phyloP scores from a whole-genome alignment of 2,113 vertebrate species.

The Hydropotes inermis region DNA sequence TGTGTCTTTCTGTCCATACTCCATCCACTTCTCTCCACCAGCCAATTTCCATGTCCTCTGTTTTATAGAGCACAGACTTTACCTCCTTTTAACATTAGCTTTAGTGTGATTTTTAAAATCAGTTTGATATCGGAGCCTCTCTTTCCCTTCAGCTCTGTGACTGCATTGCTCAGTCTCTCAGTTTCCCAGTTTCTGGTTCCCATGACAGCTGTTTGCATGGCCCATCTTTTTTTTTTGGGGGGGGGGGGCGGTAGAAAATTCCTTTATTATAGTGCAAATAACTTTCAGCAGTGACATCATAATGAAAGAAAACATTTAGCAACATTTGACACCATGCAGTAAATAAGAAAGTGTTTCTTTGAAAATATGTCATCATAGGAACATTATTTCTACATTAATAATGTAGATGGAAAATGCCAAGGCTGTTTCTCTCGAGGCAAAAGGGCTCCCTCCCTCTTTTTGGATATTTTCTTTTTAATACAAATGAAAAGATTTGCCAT shows the following conservation, averaged over 20 bases:
- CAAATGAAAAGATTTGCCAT: constrained; percentile 33
- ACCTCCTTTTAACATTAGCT: neutral
- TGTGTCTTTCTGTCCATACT: neutral
- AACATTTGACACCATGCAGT: constrained; percentile 77
- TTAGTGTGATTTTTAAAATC: neutral
- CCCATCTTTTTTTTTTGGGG: neutral
- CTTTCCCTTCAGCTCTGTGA: neutral
- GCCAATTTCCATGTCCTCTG: neutral
- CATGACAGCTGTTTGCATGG: neutral
- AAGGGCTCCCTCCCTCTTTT: constrained; percentile 38
- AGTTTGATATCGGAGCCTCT: neutral
- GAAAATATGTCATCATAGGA: constrained; percentile 75
- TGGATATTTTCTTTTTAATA: constrained; percentile 38
- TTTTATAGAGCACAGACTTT: neutral
- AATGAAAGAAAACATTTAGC: constrained; percentile 77
- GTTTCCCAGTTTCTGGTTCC: neutral
- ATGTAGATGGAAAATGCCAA: constrained; percentile 59
- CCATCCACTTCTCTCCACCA: neutral
- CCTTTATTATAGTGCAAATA: constrained; percentile 81
- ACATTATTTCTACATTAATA: constrained; percentile 67
- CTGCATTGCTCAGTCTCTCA: neutral
- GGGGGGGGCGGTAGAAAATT: constrained; percentile 71
- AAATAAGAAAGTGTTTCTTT: constrained; percentile 78
- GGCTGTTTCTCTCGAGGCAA: constrained; percentile 70
- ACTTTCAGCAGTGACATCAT: constrained; percentile 76